Base-by-base conservation (phyloP, 2,113 vertebrate species). In the Cavia porcellus region DNA sequence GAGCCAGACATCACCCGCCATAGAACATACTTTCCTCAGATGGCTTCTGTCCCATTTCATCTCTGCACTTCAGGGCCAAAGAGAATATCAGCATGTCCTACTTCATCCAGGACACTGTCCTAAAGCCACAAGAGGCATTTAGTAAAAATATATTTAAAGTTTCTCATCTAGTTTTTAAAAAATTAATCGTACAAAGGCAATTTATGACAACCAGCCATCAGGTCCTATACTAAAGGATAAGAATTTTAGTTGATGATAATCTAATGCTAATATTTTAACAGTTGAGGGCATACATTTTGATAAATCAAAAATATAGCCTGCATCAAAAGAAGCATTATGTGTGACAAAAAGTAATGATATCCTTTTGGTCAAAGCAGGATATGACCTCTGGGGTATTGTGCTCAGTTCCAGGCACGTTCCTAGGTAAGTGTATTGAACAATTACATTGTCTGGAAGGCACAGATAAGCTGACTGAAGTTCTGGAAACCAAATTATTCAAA, bases 401-500 rank as follows among this genome's bases (percentile, higher is more conserved):
- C 12, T 96, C n/a, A 80, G 83, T 57, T 79, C 74, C 38, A 89
- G 30, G 55, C 38, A 89, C 0, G 7, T 64, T 24, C 11, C 59
- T 72, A 61, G 14, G 77, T 11, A 59, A 57, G 32, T 20, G 70
- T 66, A 38, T 45, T 86, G 68, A 61, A 87, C 64, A 83, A 35
- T 13, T 74, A 10, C 50, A 32, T 30, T 92, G 45, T 89, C 52
- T 72, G 68, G 15, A 80, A 85, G 75, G 28, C 38, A 80, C 32
- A 94, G 61, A 55, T 68, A 85, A 59, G 5, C 59, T 86, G 50
- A 17, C 7, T 17, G 38, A 45, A 66, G 45, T 24, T 70, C 83
- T 92, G 25, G 66, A 93, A 96, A 45, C 13, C 45, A 86, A 75
- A 32, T 47, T 89, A 52, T 82, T 91, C 30, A 55, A 92, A 85